Evolutionary conservation across 2,888 invertebrate genomes (phyloP), one percentile per base, ranked within the genome.

Genomic region (Catocala sponsa): DNA sequence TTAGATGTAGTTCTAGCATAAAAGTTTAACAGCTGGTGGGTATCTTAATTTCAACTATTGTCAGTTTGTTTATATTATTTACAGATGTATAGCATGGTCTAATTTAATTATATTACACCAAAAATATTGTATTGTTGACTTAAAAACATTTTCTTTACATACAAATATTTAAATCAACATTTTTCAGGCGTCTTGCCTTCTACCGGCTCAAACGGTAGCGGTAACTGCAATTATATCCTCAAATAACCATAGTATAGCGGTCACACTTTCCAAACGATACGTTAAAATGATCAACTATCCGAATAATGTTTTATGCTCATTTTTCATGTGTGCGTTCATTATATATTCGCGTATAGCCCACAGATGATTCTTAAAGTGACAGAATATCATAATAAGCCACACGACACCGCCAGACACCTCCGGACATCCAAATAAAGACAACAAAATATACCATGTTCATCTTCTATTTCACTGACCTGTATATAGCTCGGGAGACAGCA

Each of bases 381-480:
- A 60, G 46, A 61, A 55, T 63, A 64, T 66, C 74, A 73, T 80
- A 83, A 80, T 81, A 79, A 77, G 88, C 85, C 75, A 90, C 80
- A 80, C 82, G 90, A 90, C 84, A 90, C 88, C 86, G 74, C 86
- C 80, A 88, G 74, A 72, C 70, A 63, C 74, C 79, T 82, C 86
- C 86, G 83, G 87, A 87, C 81, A 78, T 79, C 93, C 90, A 92
- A 93, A 91, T 93, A 91, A 88, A 93, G 92, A 82, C 87, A 90
- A 87, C 83, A 83, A 87, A 86, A 85, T 87, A 87, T 78, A 79
- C 80, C 72, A 84, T 80, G 77, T 84, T 79, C 78, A 79, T 72
- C 71, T 72, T 79, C 74, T 66, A 72, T 78, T 68, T 63, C 75
- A 81, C 80, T 91, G 85, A 94, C 93, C 92, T 91, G 84, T 85